phyloP scores from a whole-genome alignment of 1,140 invertebrate species.

The Calephelis nemesis region DNA sequence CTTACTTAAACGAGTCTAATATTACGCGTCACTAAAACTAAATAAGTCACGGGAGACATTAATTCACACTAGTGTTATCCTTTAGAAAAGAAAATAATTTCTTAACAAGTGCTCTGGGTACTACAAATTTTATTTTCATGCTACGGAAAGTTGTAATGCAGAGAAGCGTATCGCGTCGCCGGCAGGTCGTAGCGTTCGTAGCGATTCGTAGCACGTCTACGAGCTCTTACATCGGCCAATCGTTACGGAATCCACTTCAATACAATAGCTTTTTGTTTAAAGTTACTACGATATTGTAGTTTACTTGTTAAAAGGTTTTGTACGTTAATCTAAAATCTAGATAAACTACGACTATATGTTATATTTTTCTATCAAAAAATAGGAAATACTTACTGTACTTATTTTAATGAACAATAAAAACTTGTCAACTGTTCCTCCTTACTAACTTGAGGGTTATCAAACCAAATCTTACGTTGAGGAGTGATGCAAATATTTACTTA shows the following conservation, averaged over 20 bases:
- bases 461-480: too few species aligned
- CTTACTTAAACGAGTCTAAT: too few species aligned
- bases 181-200: constrained; percentile 39
- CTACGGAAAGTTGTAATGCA: not conserved
- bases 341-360: too few species aligned
- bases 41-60: not conserved
- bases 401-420: too few species aligned
- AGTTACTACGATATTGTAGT: constrained; percentile 1
- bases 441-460: too few species aligned
- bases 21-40: too few species aligned
- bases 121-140: constrained; percentile 8
- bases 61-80: not conserved
- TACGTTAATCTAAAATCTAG: too few species aligned
- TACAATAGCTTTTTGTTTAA: constrained; percentile 8
- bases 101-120: constrained; percentile 5
- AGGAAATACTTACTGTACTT: too few species aligned
- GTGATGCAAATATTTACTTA: too few species aligned
- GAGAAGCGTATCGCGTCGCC: not conserved
- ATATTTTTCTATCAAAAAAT: too few species aligned
- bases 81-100: not conserved
- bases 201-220: constrained; percentile 62
- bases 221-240: constrained; percentile 32
- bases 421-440: too few species aligned
- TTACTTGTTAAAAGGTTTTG: too few species aligned
- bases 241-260: constrained; percentile 25